These are phyloP conservation scores for Thomomys bottae DNA, from an alignment of 2,113 vertebrate genomes.

Conservation along the genomic window DNA sequence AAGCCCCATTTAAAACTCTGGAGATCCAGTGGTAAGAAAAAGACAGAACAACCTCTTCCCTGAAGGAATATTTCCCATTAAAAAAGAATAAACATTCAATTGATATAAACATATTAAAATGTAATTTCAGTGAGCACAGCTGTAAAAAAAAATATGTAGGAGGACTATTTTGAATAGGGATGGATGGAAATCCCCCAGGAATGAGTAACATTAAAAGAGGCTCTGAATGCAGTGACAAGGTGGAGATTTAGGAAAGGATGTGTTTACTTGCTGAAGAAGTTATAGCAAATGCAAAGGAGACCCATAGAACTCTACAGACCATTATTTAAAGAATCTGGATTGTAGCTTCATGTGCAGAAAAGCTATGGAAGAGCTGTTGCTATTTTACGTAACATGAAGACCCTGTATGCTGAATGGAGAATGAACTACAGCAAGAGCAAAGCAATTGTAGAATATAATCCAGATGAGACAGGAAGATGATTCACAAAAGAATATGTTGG, in stretches of 20 bases:
- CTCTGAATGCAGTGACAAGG: not conserved
- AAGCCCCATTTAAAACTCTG: not conserved
- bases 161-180: not conserved
- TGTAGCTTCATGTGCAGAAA: not conserved
- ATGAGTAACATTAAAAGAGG: not conserved
- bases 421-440: not conserved
- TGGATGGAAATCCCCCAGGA: not conserved
- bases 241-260: not conserved
- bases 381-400: not conserved
- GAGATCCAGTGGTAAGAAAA: not conserved
- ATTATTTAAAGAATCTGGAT: not conserved
- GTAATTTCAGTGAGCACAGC: conserved; percentile 2
- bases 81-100: conserved; percentile 27
- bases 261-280: not conserved
- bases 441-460: not conserved
- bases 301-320: not conserved
- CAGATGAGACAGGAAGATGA: not conserved
- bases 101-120: conserved; percentile 14
- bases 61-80: conserved; percentile 44
- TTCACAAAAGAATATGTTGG: too few relatives aligned
- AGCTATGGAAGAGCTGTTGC: not conserved
- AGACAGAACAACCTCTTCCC: not conserved
- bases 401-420: not conserved
- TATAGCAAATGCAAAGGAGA: not conserved
- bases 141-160: conserved; percentile 7